These are phyloP conservation scores for Capricornis sumatraensis DNA, from an alignment of 2,113 vertebrate genomes.

Conservation along the genomic window DNA sequence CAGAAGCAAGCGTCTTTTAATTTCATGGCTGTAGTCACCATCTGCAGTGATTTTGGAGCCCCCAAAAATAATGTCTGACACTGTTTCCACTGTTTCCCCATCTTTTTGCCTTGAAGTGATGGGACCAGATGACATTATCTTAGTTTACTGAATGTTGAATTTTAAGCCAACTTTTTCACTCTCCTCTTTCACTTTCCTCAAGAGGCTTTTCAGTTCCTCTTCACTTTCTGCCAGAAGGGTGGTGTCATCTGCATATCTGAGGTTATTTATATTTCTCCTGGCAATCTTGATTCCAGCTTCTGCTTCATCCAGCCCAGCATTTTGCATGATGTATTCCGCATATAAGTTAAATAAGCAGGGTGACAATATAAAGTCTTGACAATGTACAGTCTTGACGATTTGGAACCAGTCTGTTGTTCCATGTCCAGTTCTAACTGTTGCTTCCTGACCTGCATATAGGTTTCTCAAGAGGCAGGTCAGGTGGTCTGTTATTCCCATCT, in stretches of 20 bases:
- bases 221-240: background rate
- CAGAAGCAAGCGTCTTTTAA: background rate
- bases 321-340: background rate
- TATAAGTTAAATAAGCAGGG: background rate
- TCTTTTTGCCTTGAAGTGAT: background rate
- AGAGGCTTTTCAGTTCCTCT: background rate
- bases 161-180: background rate
- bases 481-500: background rate
- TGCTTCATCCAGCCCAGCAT: background rate
- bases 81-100: background rate
- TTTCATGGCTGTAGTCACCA: background rate
- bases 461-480: background rate
- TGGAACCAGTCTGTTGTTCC: background rate
- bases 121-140: rapidly evolving
- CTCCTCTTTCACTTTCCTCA: background rate
- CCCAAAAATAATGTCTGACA: rapidly evolving
- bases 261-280: background rate
- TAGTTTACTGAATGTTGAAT: background rate
- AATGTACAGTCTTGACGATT: background rate
- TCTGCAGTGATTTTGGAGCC: background rate
- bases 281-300: background rate
- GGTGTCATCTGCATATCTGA: background rate
- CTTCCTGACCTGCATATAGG: background rate
- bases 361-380: background rate
- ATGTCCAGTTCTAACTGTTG: background rate